Percentiles rank a stretch among this genome's conserved stretches.
Evolutionary conservation across 2,888 invertebrate genomes (phyloP).

Genomic region (Drosophila peninsularis): DNA sequence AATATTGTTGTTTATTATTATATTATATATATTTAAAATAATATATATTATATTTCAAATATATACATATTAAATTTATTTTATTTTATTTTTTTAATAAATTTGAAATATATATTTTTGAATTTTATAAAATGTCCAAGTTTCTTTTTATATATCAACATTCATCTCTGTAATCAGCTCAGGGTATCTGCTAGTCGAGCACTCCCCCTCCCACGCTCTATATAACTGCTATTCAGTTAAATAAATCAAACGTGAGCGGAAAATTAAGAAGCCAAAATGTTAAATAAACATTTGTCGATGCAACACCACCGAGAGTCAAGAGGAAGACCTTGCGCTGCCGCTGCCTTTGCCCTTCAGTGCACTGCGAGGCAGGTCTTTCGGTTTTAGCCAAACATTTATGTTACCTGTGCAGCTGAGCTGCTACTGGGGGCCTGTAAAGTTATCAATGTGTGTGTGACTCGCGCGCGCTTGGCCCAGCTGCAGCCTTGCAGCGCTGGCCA

Average conservation of each 20-base stretch:
- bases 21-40: no score
- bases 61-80: no score
- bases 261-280: conserved; percentile 54
- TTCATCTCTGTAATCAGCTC: background rate
- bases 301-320: conserved; percentile 12
- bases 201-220: no score
- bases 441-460: conserved; percentile 13
- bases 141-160: no score
- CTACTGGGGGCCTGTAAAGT: conserved; percentile 1
- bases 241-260: conserved; percentile 54
- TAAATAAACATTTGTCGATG: conserved; percentile 64
- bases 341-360: background rate
- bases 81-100: no score
- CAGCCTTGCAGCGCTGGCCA: background rate
- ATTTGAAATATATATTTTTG: no score
- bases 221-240: conserved; percentile 17
- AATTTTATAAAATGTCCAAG: no score
- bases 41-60: no score
- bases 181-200: background rate
- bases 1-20: no score
- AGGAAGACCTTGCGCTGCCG: no score
- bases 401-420: conserved; percentile 5
- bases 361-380: background rate
- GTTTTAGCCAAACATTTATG: conserved; percentile 22
- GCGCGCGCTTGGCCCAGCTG: background rate